Evolutionary conservation across 2,113 vertebrate species (phyloP).

Genomic region (Hypomesus transpacificus): DNA sequence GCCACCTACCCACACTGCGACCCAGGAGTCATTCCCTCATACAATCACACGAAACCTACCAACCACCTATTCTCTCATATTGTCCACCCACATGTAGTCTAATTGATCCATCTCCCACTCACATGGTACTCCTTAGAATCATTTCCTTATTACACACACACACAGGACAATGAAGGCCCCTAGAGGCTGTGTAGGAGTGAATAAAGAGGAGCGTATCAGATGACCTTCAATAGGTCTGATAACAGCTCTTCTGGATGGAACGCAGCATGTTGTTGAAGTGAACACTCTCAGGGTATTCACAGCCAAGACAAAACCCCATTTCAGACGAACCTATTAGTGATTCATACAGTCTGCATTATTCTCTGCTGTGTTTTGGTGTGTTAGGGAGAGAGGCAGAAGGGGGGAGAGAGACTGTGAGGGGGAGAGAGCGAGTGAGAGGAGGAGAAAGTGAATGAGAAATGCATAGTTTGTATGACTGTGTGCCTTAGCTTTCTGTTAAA

Average conservation of each 20-base stretch:
- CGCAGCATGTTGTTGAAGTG: neutral
- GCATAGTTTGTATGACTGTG: neutral
- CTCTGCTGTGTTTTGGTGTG: neutral
- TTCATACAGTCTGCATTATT: neutral
- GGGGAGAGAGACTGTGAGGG: neutral
- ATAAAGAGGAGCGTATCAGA: conserved; percentile 23
- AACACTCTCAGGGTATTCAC: conserved; percentile 1
- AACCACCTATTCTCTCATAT: neutral
- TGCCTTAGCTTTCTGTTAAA: neutral
- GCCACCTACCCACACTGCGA: neutral
- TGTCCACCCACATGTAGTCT: neutral
- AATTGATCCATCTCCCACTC: neutral
- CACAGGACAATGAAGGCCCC: neutral
- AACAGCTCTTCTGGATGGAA: conserved; percentile 8
- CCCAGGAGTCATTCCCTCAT: neutral
- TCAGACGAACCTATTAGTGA: too few relatives aligned
- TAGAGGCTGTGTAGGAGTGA: neutral
- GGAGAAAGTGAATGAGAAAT: neutral
- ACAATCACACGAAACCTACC: neutral
- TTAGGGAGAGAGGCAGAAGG: neutral
- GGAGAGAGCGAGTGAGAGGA: neutral
- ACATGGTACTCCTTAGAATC: neutral
- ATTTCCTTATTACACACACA: neutral
- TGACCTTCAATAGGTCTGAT: conserved; percentile 39
- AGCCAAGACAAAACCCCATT: neutral